Base-by-base conservation (phyloP, 2,888 invertebrate species). In the Melieria omissa region DNA sequence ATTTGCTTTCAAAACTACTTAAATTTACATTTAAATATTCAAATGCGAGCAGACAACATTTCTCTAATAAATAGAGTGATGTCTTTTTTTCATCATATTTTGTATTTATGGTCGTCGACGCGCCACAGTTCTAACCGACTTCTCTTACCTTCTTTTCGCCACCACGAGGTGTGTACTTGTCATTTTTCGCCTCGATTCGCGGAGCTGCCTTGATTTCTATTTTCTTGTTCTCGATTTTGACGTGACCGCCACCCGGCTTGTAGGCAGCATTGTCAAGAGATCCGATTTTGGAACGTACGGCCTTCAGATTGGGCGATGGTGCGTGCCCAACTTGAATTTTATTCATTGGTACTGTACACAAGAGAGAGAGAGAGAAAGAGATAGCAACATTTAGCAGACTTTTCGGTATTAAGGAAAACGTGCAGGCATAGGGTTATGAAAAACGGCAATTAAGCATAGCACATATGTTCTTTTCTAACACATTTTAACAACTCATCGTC, bases 251-350 rank as follows among this genome's bases (percentile, higher is more conserved):
- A 44, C 95, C 95, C 0, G 96, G 96, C 85, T 93, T 95, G 87
- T 97, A 93, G 74, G 92, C 93, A 45, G 95, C 90, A 86, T 97
- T 97, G n/a, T 95, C 93, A 85, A 97, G 87, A 4, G 96, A 97
- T 16, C 96, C 96, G 80, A 97, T 95, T 89, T 96, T 97, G 42
- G 96, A 96, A 85, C 92, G 93, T n/a, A 95, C 94, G 76, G 93
- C 91, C 88, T 96, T 97, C 81, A 96, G 89, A 87, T 97, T 97
- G 44, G 96, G 97, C 70, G 96, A 96, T 72, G 96, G 96, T 70
- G 95, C 95, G 80, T 94, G 92, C 67, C 97, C 97, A 63, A 96
- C 96, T 90, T 96, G 95, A 75, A 96, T 88, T 89, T 96, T 96
- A 86, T 96, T 97, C 95, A 96, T 96, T 77, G 96, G 95, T 82